Evolutionary conservation across 2,797 vertebrate species (phyloP).

Genomic region (Harpagifer antarcticus): DNA sequence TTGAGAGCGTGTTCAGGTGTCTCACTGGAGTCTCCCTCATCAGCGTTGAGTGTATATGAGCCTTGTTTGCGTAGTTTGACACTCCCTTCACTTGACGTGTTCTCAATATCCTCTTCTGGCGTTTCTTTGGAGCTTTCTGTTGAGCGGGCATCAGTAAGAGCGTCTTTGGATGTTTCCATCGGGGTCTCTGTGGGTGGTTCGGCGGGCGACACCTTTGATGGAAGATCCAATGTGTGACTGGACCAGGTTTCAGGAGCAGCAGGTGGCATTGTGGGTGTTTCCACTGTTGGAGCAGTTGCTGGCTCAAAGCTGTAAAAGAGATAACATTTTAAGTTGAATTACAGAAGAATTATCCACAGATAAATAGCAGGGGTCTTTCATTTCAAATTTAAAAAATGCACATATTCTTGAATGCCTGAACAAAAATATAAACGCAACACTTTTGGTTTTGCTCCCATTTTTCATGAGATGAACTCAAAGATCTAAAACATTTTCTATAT

Average conservation of each 20-base stretch:
- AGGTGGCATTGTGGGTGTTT: slow-evolving; percentile 14
- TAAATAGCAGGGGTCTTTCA: not conserved
- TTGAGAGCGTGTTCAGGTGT: slow-evolving; percentile 27
- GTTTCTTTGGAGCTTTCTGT: not conserved
- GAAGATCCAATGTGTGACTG: slow-evolving; percentile 12
- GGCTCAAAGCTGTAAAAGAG: slow-evolving; percentile 57
- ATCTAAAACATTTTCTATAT: no score
- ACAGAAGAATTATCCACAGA: not conserved
- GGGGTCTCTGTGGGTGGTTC: slow-evolving; percentile 24
- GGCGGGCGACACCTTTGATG: slow-evolving; percentile 10
- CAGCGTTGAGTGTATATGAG: slow-evolving; percentile 56
- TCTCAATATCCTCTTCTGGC: not conserved
- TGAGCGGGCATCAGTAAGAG: not conserved
- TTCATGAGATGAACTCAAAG: no score
- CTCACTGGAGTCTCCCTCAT: slow-evolving; percentile 73
- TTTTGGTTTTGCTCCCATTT: no score
- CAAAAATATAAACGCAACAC: no score
- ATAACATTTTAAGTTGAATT: slow-evolving; percentile 3
- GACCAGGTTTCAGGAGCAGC: not conserved
- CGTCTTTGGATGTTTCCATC: slow-evolving; percentile 12
- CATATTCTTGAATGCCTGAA: no score
- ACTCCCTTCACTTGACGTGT: slow-evolving; percentile 11
- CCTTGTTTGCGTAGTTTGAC: not conserved
- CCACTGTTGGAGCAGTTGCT: slow-evolving; percentile 3
- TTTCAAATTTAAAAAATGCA: not conserved